Evolutionary conservation across 2,113 vertebrate species (phyloP).

Genomic region (Archilochus colubris): DNA sequence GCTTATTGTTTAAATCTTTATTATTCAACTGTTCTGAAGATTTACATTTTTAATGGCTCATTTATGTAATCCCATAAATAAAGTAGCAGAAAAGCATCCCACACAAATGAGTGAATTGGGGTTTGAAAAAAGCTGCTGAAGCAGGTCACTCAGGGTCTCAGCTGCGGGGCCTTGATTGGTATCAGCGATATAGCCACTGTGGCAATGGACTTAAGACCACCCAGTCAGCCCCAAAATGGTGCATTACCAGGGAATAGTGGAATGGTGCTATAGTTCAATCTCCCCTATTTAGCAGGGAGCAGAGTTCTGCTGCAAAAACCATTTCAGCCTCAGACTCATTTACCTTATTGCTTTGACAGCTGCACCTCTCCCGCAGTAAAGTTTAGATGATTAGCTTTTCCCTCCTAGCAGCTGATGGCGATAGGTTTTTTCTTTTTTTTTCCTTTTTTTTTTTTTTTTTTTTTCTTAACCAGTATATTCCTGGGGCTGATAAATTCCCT

Average conservation of each 20-base stretch:
- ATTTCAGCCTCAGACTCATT: conserved; percentile 79
- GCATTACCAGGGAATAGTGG: conserved; percentile 78
- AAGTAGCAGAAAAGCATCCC: conserved; percentile 84
- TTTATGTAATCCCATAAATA: conserved; percentile 93
- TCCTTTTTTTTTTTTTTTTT: conserved; percentile 36
- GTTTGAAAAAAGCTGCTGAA: conserved; percentile 80
- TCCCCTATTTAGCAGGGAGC: conserved; percentile 78
- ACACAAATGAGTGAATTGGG: conserved; percentile 83
- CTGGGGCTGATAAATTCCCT: conserved; percentile 74
- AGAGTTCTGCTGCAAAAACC: conserved; percentile 78
- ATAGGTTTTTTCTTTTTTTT: conserved; percentile 50
- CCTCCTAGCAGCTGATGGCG: conserved; percentile 75
- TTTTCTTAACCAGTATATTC: conserved; percentile 74
- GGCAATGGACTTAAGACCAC: conserved; percentile 89
- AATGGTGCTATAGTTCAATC: conserved; percentile 82
- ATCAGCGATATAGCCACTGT: conserved; percentile 81
- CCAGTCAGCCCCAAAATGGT: conserved; percentile 84
- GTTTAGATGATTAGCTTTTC: conserved; percentile 77
- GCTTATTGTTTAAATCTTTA: conserved; percentile 85
- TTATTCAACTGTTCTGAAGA: conserved; percentile 86
- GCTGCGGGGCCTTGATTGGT: conserved; percentile 86
- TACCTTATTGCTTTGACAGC: conserved; percentile 85
- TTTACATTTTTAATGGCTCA: conserved; percentile 92
- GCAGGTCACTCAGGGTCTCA: conserved; percentile 86
- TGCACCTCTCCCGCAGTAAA: conserved; percentile 78